Percentiles rank a stretch among this genome's conserved stretches.
Evolutionary conservation across 53 echinoderm and acorn worm genomes (phyloP).

Genomic region (Apostichopus leukothele): DNA sequence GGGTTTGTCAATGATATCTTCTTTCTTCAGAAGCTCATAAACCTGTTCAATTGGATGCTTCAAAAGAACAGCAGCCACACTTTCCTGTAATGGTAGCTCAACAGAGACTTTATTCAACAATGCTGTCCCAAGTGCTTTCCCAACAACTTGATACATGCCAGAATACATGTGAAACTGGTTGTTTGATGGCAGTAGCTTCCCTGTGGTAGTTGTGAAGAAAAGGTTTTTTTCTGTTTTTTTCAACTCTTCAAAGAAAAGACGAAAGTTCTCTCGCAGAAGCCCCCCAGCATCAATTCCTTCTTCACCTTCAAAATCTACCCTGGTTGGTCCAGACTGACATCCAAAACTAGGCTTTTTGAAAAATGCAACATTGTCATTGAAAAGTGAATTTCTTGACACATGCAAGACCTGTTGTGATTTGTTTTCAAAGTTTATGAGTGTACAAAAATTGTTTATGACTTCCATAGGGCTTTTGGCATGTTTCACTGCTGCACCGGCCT

Average conservation of each 20-base stretch:
- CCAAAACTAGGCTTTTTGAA: not conserved
- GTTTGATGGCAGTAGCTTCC: not conserved
- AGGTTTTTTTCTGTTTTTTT: not conserved
- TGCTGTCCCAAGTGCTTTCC: not conserved
- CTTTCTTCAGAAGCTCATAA: not conserved
- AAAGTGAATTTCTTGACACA: not conserved
- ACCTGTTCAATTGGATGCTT: not conserved
- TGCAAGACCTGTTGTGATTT: not conserved
- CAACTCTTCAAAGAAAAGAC: not conserved
- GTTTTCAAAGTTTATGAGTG: not conserved
- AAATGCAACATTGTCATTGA: not conserved
- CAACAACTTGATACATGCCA: conserved; percentile 1
- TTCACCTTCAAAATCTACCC: conserved; percentile 5
- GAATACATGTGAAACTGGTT: conserved; percentile 13
- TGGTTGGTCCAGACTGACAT: not conserved
- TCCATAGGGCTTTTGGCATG: too few species aligned
- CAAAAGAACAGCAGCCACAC: not conserved
- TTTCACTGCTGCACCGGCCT: too few species aligned
- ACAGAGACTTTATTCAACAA: not conserved
- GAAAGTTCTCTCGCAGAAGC: not conserved
- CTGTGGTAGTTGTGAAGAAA: not conserved
- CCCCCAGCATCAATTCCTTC: conserved; percentile 23
- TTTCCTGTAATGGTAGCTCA: not conserved
- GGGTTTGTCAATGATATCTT: not conserved
- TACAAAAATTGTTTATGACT: too few species aligned